Conservation (phyloP, 2,888 invertebrate species). For the Pemphredon lugubris region DNA sequence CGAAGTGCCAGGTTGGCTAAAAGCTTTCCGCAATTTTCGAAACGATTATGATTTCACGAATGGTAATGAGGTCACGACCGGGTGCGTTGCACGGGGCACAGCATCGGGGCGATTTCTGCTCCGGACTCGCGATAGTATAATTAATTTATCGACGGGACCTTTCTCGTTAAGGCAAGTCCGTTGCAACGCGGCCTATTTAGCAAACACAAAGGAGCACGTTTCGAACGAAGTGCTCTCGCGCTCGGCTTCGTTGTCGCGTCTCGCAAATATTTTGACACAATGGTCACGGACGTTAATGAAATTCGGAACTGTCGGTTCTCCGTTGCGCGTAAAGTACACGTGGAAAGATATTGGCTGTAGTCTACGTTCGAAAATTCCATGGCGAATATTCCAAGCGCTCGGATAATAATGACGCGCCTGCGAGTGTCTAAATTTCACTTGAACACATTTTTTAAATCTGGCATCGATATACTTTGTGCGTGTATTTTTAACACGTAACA, state of each 20-base stretch:
- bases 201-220: conserved; percentile 53
- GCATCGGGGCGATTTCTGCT: conserved; percentile 20
- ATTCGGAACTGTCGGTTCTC: conserved; percentile 13
- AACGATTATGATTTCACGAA: conserved; percentile 55
- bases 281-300: conserved; percentile 8
- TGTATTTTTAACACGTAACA: too few species aligned
- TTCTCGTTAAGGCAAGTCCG: conserved; percentile 46
- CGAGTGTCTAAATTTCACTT: too few species aligned
- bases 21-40: conserved; percentile 61
- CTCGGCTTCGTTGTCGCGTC: conserved; percentile 20
- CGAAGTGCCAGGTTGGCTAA: conserved; percentile 46
- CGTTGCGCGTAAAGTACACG: background rate
- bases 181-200: conserved; percentile 32
- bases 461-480: too few species aligned
- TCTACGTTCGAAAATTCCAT: too few species aligned
- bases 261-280: conserved; percentile 33
- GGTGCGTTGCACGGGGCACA: conserved; percentile 25
- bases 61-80: conserved; percentile 41
- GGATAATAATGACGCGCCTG: too few species aligned
- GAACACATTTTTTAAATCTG: too few species aligned
- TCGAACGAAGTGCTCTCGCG: too few species aligned
- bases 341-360: too few species aligned
- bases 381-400: too few species aligned
- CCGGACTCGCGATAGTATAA: conserved; percentile 46
- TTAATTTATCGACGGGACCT: conserved; percentile 56